Percentiles rank a stretch among this genome's conserved stretches.
phyloP scores from a whole-genome alignment of 2,888 invertebrate species.

The Drosophila bunnanda region DNA sequence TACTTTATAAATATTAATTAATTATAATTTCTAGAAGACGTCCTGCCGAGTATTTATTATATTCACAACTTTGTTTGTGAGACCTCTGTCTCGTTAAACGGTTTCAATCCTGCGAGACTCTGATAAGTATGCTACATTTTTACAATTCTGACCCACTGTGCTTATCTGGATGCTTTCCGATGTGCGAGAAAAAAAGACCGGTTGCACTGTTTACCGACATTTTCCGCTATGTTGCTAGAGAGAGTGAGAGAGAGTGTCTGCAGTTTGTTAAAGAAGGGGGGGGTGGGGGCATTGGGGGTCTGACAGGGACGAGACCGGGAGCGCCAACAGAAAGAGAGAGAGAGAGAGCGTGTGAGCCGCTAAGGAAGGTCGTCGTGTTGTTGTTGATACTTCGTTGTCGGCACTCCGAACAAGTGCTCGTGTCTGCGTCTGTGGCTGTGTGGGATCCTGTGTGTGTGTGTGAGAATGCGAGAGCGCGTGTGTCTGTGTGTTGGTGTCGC shows the following conservation, averaged over 20 bases:
- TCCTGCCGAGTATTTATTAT: background rate
- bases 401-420: constrained; percentile 69
- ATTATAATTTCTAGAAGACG: background rate
- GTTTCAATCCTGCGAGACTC: background rate
- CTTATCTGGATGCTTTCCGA: constrained; percentile 18
- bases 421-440: constrained; percentile 12
- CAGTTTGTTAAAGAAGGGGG: constrained; percentile 12
- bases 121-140: constrained; percentile 34
- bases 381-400: constrained; percentile 37
- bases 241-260: constrained; percentile 40
- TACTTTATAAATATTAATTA: background rate
- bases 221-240: constrained; percentile 68
- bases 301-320: constrained; percentile 5
- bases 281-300: background rate
- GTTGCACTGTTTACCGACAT: constrained; percentile 81
- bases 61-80: background rate
- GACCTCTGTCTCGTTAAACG: background rate
- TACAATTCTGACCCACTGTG: constrained; percentile 33
- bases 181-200: constrained; percentile 57
- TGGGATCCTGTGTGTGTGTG: constrained; percentile 12
- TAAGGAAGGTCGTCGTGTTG: constrained; percentile 72
- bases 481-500: constrained; percentile 25
- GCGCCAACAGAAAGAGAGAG: constrained; percentile 22
- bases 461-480: constrained; percentile 10
- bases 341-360: constrained; percentile 27